phyloP scores from a whole-genome alignment of 2,113 vertebrate genomes.

The Muntiacus reevesi region DNA sequence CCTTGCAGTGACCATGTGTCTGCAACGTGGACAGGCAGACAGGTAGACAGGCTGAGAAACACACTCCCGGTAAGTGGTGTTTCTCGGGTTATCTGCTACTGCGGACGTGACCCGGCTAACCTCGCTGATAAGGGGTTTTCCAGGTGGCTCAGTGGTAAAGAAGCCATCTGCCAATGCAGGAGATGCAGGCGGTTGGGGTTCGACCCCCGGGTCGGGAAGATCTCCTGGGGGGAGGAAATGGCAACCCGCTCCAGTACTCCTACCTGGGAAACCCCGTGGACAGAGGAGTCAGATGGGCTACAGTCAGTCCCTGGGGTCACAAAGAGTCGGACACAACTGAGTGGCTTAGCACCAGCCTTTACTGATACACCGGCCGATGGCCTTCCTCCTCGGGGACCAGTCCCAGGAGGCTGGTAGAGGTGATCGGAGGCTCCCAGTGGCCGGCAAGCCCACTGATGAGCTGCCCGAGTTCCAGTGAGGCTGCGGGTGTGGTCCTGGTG shows the following conservation, averaged over 20 bases:
- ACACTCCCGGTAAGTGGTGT: not conserved
- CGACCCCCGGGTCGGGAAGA: not conserved
- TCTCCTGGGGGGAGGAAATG: not conserved
- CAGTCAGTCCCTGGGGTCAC: not conserved
- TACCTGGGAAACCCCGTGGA: not conserved
- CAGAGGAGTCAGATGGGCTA: not conserved
- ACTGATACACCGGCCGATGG: not conserved
- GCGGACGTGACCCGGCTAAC: not conserved
- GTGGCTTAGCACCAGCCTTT: not conserved
- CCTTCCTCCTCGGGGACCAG: rapidly evolving
- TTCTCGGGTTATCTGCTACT: not conserved
- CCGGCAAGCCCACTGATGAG: not conserved
- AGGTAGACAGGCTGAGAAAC: not conserved
- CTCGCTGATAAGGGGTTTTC: not conserved
- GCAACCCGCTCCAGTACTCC: not conserved
- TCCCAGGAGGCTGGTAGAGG: not conserved
- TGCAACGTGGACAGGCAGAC: not conserved
- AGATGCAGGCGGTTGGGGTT: not conserved
- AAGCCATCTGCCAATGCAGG: not conserved
- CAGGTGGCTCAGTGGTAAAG: not conserved
- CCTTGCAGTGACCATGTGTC: not conserved
- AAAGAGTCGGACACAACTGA: not conserved
- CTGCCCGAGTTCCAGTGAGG: not conserved
- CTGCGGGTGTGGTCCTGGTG: not conserved
- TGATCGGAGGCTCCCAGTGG: not conserved